Base-by-base conservation (phyloP, 2,797 vertebrate species). In the Ictinia mississippiensis region DNA sequence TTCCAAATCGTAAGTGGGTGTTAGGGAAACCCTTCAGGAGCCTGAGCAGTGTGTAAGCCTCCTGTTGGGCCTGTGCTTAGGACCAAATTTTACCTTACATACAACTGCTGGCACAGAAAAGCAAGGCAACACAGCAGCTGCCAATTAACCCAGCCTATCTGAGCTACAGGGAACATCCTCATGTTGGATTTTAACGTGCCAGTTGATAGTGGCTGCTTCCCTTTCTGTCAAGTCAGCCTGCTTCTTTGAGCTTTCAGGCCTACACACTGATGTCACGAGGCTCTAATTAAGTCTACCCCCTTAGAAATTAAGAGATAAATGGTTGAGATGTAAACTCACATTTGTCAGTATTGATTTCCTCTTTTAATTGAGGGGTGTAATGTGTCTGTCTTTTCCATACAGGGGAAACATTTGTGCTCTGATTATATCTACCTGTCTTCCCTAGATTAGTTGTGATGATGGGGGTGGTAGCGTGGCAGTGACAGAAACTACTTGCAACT, bases 311-410 rank as follows among this genome's bases (percentile, higher is more conserved):
- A 92, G 97, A 97, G 97, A 96, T 96, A 97, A 98, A 96, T 95
- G 96, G 97, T 55, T 96, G 71, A 92, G 93, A 97, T 95, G 96
- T 71, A 98, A 98, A 97, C 95, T 96, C 96, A 86, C 92, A 97
- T 98, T 98, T 97, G 97, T 97, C 97, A 97, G 93, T 95, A 98
- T 87, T 91, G 98, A 98, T 97, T 98, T 98, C 95, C 95, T 96
- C 66, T 98, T 97, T 97, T 98, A 98, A 98, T 96, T 97, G 97
- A 98, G 85, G 97, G 96, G 86, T 98, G 72, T 97, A 97, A 97
- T 90, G 52, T 81, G 87, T 92, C 95, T 95, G 87, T 96, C 96
- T 97, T 96, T 97, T 93, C 90, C 70, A 89, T 90, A 94, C 90
- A 93, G 93, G 90, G 94, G 90, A 97, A 98, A 97, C 94, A 93